Base-by-base conservation (phyloP, 2,888 invertebrate species). In the Himalopsyche anomala region DNA sequence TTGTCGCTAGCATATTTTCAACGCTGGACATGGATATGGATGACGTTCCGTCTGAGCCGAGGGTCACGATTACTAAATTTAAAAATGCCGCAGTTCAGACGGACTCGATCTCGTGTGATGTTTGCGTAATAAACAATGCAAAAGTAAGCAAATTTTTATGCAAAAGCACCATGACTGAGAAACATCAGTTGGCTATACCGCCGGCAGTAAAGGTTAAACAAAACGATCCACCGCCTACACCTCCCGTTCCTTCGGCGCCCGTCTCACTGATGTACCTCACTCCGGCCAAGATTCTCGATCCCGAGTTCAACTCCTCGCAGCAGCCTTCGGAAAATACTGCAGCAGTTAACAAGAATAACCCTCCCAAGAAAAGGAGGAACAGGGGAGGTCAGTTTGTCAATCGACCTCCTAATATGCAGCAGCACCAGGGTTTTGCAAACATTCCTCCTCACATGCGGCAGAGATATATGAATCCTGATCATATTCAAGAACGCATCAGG, bases 191-290 rank as follows among this genome's bases (percentile, higher is more conserved):
- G 11, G 28, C 8, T 2, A 28, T 55, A 28, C 55, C 51, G 38
- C 0, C 19, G 17, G 9, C 9, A 11, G 19, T 45, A 15, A 51
- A 51, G 12, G 15, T 51, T 51, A 12, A 51, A 15, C 15, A 80
- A 80, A 80, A 4, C 1, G 40, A 11, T 80, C 2, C 40, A 36
- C 55, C 51, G 0, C 82, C n/a, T 80, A 15, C 40, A 36, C 55
- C 51, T 1, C 82, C 38, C 9, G 36, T 56, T 2, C 55, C 55
- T 3, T 17, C 15, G 4, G 54, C 80, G 3, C 40, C 80, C 9
- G 42, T 80, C 19, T 88, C 88, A 17, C 80, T 88, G 19, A 88
- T 85, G 84, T 87, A 88, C 83, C 86, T 88, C 86, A 88, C 88
- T 19, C 86, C 88, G 11, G 88, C 88, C 15, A 87, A 88, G 79